Evolutionary conservation across 2,797 vertebrate species (phyloP), one percentile per base, ranked within the genome.

Genomic region (Characodon lateralis): DNA sequence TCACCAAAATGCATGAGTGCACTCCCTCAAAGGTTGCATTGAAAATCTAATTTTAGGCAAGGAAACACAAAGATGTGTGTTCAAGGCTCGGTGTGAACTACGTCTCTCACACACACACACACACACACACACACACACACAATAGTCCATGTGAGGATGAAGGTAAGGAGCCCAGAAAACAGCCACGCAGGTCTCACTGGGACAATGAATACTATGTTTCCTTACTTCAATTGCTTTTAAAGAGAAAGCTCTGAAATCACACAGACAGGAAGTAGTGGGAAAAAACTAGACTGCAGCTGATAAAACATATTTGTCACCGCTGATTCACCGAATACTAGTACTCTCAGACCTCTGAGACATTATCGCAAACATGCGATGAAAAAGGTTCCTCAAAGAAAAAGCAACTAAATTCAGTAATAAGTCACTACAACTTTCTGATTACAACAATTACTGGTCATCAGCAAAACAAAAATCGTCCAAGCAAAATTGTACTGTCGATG

Each of bases 221-320:
- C 89, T 90, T 90, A 85, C 88, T 90, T n/a, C 0, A 73, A 58
- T 70, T 1, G 82, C 86, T 84, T 86, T 87, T 35, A 87, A 80
- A 83, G 59, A 82, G 41, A 3, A 22, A 46, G 65, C 68, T 14
- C 24, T 78, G 79, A 65, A 88, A 56, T 75, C 79, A 77, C 80
- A 80, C 72, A 70, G 76, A 75, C 83, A 84, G 87, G 83, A 90
- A 87, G 73, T 56, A 22, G 71, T 76, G 18, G 39, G 72, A 76
- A 77, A 73, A 71, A 56, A 43, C 20, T 31, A 63, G 65, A n/a
- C 71, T 41, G 77, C 77, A 78, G 77, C 20, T 76, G 79, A 79
- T 46, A 39, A 73, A 4, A 59, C 41, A 50, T 10, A 4, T 71
- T 24, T 71, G 26, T 58, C 28, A 48, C 26, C 35, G 26, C n/a